Evolutionary conservation across 1,140 invertebrate genomes (phyloP).

Genomic region (Polyergus mexicanus): DNA sequence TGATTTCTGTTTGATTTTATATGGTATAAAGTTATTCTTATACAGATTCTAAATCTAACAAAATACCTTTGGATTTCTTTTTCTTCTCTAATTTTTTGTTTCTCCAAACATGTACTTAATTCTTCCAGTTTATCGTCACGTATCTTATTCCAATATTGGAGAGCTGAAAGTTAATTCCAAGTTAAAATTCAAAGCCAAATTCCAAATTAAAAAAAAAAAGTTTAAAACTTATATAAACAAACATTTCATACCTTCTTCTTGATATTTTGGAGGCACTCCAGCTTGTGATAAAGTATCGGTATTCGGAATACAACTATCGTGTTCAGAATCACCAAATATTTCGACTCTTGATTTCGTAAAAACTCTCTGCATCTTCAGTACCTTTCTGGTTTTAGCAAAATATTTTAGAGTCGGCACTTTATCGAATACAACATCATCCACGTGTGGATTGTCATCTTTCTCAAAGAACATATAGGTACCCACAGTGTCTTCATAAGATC

Average conservation of each 20-base stretch:
- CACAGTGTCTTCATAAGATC: slow-evolving; percentile 86
- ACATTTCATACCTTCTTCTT: slow-evolving; percentile 76
- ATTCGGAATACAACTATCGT: slow-evolving; percentile 77
- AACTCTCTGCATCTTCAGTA: slow-evolving; percentile 86
- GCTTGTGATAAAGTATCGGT: slow-evolving; percentile 76
- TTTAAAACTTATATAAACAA: too few species aligned
- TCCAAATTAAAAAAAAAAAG: too few species aligned
- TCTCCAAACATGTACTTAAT: slow-evolving; percentile 78
- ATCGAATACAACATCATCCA: slow-evolving; percentile 86
- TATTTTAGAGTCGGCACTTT: slow-evolving; percentile 83
- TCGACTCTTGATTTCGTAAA: slow-evolving; percentile 83
- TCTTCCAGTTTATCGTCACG: slow-evolving; percentile 75
- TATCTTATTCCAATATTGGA: slow-evolving; percentile 78
- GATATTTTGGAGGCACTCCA: slow-evolving; percentile 80
- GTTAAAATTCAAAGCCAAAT: neutral
- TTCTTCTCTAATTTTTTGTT: slow-evolving; percentile 78
- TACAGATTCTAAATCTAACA: slow-evolving; percentile 79
- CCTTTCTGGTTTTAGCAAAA: slow-evolving; percentile 85
- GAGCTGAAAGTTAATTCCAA: slow-evolving; percentile 68
- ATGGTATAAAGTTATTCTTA: slow-evolving; percentile 78
- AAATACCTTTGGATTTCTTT: slow-evolving; percentile 78
- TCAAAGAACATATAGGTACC: slow-evolving; percentile 87
- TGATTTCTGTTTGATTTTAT: slow-evolving; percentile 68
- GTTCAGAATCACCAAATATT: slow-evolving; percentile 78
- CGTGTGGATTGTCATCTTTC: slow-evolving; percentile 80